phyloP scores from a whole-genome alignment of 2,888 invertebrate genomes.

The Machimus rusticus region DNA sequence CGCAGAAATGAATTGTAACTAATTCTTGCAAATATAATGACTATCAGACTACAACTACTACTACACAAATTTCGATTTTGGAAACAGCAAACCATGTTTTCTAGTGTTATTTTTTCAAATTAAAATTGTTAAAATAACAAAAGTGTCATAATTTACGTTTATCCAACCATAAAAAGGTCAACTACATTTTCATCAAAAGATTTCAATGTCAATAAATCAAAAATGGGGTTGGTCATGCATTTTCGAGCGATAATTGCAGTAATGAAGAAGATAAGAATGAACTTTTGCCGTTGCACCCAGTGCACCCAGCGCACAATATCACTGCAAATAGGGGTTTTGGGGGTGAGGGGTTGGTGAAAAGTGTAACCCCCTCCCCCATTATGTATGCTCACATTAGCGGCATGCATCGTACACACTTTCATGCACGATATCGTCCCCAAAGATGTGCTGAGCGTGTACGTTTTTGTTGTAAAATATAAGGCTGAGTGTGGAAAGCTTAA shows the following conservation, averaged over 20 bases:
- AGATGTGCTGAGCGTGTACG: background rate
- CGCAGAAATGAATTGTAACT: too few relatives aligned
- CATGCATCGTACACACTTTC: background rate
- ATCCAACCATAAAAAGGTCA: background rate
- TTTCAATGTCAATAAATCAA: slow-evolving; percentile 2
- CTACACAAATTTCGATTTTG: too few relatives aligned
- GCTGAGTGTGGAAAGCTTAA: background rate
- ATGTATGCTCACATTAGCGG: background rate
- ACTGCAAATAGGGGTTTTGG: background rate
- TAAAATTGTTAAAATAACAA: background rate
- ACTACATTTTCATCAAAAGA: background rate
- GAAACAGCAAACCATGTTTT: too few relatives aligned
- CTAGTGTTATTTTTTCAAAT: background rate
- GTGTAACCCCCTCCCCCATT: background rate
- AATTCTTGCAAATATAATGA: too few relatives aligned
- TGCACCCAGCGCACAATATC: background rate
- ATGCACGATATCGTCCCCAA: background rate
- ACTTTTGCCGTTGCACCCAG: background rate
- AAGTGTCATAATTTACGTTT: background rate
- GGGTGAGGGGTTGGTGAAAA: background rate
- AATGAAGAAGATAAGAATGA: slow-evolving; percentile 4
- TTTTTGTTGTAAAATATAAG: background rate
- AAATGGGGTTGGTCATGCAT: background rate
- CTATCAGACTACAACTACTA: too few relatives aligned
- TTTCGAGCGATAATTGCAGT: background rate